Conservation (phyloP, 2,797 vertebrate genomes). For the Columba guinea region DNA sequence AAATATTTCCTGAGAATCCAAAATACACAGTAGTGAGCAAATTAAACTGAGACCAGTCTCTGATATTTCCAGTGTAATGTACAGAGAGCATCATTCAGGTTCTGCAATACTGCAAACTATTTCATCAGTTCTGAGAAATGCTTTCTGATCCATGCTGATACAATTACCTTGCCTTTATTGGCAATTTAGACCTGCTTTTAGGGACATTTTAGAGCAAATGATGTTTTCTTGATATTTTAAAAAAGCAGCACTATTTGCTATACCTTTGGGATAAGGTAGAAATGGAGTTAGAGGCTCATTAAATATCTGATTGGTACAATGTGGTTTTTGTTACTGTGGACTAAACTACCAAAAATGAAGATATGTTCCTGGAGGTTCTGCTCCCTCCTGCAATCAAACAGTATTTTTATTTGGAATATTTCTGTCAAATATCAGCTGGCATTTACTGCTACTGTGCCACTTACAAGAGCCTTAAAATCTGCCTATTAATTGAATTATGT, state of each 20-base stretch:
- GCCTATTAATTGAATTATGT: slow-evolving; percentile 53
- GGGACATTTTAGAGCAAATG: slow-evolving; percentile 85
- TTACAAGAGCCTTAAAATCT: slow-evolving; percentile 49
- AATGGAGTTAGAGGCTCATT: slow-evolving; percentile 83
- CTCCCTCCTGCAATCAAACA: slow-evolving; percentile 11
- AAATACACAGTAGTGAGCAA: slow-evolving; percentile 70
- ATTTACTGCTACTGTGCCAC: slow-evolving; percentile 21
- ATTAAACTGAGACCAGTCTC: slow-evolving; percentile 70
- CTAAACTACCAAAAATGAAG: slow-evolving; percentile 67
- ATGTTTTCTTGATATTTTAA: slow-evolving; percentile 84
- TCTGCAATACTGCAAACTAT: slow-evolving; percentile 76
- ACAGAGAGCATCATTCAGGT: slow-evolving; percentile 59
- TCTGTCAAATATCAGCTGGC: slow-evolving; percentile 48
- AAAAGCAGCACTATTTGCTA: slow-evolving; percentile 80
- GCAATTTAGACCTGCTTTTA: slow-evolving; percentile 86
- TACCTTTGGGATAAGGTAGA: slow-evolving; percentile 83
- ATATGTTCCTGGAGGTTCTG: slow-evolving; percentile 48
- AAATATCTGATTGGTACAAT: slow-evolving; percentile 79
- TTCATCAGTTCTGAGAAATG: slow-evolving; percentile 82
- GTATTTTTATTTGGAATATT: slow-evolving; percentile 60
- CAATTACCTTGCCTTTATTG: slow-evolving; percentile 86
- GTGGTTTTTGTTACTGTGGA: slow-evolving; percentile 72
- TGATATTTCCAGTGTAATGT: slow-evolving; percentile 68
- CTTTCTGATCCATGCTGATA: slow-evolving; percentile 87
- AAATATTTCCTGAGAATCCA: slow-evolving; percentile 75